Evolutionary conservation across 2,113 vertebrate species (phyloP), one percentile per base, ranked within the genome.

Genomic region (Dinomys branickii): DNA sequence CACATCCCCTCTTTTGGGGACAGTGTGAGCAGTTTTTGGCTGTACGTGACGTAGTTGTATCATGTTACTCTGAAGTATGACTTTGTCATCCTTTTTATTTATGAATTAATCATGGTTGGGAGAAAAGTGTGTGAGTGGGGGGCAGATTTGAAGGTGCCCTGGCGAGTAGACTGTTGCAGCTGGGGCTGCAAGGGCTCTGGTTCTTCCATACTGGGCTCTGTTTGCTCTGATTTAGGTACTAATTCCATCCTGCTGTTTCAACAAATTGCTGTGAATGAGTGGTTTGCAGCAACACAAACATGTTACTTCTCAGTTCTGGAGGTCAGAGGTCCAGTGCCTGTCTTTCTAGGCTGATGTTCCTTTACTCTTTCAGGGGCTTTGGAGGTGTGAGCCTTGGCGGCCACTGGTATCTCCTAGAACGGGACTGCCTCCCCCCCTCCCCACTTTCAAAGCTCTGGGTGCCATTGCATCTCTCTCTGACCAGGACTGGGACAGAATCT

Each of bases 361-460:
- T 59, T 5, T 20, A 7, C 5, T 59, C 24, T 47, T 44, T 78
- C n/a, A 12, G 63, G n/a, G 33, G 20, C 16, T 6, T 65, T 1
- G 7, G 11, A 5, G 8, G 20, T 44, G 1, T 30, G 1, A 2
- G 22, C 3, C 41, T 56, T 47, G 50, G 16, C 9, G 16, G 14
- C 3, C 13, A 0, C 11, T 12, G 19, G 22, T 0, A 3, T 44
- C 50, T 80, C 17, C n/a, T 50, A 38, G 8, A 5, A 1, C 8
- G 8, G 22, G 47, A 13, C 30, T 47, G 13, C 28, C 30, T 88
- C 59, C 6, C 33, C 67, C 20, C 3, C 10, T 59, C 17, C 17
- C 17, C 17, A 28, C 11, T 52, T 92, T 77, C 35, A 75, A 86
- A 90, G 17, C 41, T 50, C 58, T 7, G 13, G 11, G 5, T 47